Conservation (phyloP, 2,113 vertebrate species). For the Hyla sarda region DNA sequence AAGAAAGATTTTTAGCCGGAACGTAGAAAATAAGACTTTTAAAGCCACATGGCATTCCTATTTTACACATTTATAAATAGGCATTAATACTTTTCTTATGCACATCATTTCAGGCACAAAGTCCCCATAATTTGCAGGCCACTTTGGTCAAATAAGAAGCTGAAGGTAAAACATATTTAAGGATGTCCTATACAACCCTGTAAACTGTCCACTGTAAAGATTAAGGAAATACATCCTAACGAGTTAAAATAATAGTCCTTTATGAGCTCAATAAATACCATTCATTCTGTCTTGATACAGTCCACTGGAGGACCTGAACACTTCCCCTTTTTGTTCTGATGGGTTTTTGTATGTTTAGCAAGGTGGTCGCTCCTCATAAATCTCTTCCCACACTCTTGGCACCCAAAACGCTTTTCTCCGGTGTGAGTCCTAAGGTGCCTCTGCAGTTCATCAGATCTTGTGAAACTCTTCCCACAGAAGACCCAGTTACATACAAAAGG, state of each 20-base stretch:
- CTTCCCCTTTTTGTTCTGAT: constrained; percentile 78
- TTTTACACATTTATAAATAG: neutral
- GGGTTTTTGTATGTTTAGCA: constrained; percentile 86
- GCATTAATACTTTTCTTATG: neutral
- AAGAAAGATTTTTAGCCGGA: neutral
- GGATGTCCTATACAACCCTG: neutral
- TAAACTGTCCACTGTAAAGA: neutral
- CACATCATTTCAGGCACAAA: neutral
- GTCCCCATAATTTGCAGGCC: neutral
- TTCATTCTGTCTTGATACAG: constrained; percentile 77
- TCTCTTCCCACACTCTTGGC: constrained; percentile 83
- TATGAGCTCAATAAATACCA: neutral
- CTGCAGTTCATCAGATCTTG: constrained; percentile 85
- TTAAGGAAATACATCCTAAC: neutral
- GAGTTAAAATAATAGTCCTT: too few species aligned
- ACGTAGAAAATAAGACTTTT: neutral
- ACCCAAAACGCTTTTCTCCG: constrained; percentile 69
- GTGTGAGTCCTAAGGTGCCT: too few species aligned
- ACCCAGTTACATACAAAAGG: constrained; percentile 89
- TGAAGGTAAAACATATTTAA: neutral
- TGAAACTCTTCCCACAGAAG: constrained; percentile 88
- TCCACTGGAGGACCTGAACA: constrained; percentile 67
- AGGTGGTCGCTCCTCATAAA: constrained; percentile 88
- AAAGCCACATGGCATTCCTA: neutral
- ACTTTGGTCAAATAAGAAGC: neutral